Evolutionary conservation across 2,797 vertebrate genomes (phyloP).

Genomic region (Myoxocephalus aenaeus): DNA sequence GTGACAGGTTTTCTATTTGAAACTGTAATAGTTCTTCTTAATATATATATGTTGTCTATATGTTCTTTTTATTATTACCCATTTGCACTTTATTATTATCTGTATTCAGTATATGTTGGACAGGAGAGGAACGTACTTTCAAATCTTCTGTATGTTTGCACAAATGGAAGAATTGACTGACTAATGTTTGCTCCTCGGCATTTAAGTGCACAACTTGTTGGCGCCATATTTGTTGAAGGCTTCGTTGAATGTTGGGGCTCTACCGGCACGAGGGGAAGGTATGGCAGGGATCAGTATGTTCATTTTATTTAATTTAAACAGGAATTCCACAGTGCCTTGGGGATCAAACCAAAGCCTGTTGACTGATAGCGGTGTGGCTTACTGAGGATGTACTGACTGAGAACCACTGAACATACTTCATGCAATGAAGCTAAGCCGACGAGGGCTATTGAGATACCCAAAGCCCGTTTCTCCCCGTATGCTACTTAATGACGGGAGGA

Average conservation of each 20-base stretch:
- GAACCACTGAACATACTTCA: conserved; percentile 36
- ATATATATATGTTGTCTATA: no score
- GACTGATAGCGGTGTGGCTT: conserved; percentile 39
- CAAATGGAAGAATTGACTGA: no score
- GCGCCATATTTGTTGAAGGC: neutral
- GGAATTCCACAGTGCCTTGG: conserved; percentile 27
- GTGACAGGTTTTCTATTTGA: neutral
- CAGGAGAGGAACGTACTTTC: no score
- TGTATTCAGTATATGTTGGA: no score
- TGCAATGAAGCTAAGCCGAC: conserved; percentile 49
- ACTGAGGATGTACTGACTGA: conserved; percentile 36
- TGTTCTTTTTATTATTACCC: no score
- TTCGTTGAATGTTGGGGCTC: neutral
- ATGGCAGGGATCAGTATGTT: conserved; percentile 13
- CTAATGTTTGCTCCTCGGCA: neutral
- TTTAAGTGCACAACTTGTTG: neutral
- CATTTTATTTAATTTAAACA: conserved; percentile 32
- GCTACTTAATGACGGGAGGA: conserved; percentile 67
- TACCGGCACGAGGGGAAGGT: neutral
- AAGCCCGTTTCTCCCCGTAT: conserved; percentile 36
- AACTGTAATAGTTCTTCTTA: neutral
- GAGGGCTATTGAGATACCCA: conserved; percentile 38
- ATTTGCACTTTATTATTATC: no score
- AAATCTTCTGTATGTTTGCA: no score
- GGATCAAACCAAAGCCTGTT: conserved; percentile 39